These are phyloP conservation scores for Butorides virescens DNA, from an alignment of 2,113 vertebrate genomes.

Conservation along the genomic window DNA sequence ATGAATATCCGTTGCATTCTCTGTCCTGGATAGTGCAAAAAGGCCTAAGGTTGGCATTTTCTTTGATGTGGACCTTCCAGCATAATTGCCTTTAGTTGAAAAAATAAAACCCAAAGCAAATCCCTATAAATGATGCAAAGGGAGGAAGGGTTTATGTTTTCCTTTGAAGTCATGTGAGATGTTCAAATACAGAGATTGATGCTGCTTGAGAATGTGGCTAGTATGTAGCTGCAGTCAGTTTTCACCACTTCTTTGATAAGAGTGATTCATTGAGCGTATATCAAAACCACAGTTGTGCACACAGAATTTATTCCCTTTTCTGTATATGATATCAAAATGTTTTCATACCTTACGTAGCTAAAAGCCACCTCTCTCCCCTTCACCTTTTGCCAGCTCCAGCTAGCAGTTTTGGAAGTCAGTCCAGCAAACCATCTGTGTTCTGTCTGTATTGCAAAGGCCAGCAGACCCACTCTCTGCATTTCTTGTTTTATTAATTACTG, in stretches of 20 bases:
- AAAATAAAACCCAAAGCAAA: slow-evolving; percentile 63
- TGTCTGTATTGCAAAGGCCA: not conserved
- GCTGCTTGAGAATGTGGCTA: slow-evolving; percentile 48
- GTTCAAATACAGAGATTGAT: slow-evolving; percentile 60
- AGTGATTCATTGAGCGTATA: not conserved
- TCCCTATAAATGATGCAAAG: slow-evolving; percentile 56
- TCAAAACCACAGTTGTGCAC: not conserved
- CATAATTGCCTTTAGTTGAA: slow-evolving; percentile 55
- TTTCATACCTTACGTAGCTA: not conserved
- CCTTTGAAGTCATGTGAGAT: slow-evolving; percentile 59
- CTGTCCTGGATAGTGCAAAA: slow-evolving; percentile 49
- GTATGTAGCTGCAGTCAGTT: slow-evolving; percentile 26
- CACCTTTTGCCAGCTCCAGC: not conserved
- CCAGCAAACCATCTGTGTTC: not conserved
- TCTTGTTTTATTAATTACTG: not conserved
- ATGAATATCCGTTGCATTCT: slow-evolving; percentile 32
- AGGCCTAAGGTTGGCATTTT: slow-evolving; percentile 55
- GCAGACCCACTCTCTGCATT: not conserved
- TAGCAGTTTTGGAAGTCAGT: not conserved
- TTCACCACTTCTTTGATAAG: slow-evolving; percentile 41
- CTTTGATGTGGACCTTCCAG: slow-evolving; percentile 61
- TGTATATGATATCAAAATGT: not conserved
- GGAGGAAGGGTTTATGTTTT: slow-evolving; percentile 42
- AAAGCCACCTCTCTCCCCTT: not conserved
- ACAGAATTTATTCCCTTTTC: not conserved